Base-by-base conservation (phyloP, 2,113 vertebrate species). In the Trinectes maculatus region DNA sequence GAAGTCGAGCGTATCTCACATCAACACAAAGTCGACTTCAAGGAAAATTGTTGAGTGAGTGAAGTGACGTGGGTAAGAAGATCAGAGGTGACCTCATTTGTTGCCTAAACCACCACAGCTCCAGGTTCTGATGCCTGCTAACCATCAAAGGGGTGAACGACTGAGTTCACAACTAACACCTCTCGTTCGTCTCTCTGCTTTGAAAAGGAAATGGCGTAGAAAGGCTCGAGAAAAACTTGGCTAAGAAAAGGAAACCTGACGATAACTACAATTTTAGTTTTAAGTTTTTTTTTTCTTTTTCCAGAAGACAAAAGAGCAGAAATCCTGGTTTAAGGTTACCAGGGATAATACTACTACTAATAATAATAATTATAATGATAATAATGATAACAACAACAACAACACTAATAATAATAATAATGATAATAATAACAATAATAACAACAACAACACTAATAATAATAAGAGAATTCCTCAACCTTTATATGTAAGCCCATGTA, bases 61-160 rank as follows among this genome's bases (percentile, higher is more conserved):
- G 63, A 57, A 49, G 68, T 39, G 29, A 60, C 19, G 37, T 63
- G 73, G 55, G 86, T 80, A 82, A 78, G 71, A 65, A 55, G 80
- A 86, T 84, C 80, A 67, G 62, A 22, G 66, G 56, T 7, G 5
- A 71, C 81, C 44, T 71, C 42, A 24, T 66, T 82, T 85, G 77
- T 89, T 85, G 71, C 88, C 82, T 85, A 86, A 86, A 77, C 71
- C 80, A 57, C 71, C n/a, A 51, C 70, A 74, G 57, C 72, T 44
- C 57, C 31, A 26, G 53, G 40, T 52, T 70, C 79, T 71, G 62
- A 63, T 74, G 76, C 71, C 79, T 67, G 61, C 53, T 65, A 19
- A 51, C 67, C 55, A 80, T 76, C 76, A 71, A 69, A 56, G 78
- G 65, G 55, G n/a, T n/a, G n/a, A 48, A 71, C 71, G 36, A 37